These are phyloP conservation scores for Camponotus floridanus DNA, from an alignment of 1,140 invertebrate species.

Conservation along the genomic window DNA sequence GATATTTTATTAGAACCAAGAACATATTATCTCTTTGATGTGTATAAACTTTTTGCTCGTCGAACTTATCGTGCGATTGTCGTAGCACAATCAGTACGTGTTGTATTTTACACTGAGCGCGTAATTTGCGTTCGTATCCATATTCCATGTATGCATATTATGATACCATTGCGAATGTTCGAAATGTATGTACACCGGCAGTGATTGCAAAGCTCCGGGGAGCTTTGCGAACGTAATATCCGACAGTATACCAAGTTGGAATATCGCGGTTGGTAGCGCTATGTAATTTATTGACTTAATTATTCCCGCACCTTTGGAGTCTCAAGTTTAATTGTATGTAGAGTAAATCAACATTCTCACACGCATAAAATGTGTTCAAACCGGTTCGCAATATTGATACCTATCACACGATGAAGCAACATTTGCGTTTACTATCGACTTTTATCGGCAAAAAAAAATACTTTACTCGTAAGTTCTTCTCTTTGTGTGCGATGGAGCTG, in stretches of 20 bases:
- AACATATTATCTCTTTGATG: neutral
- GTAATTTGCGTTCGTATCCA: constrained; percentile 54
- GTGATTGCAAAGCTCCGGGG: constrained; percentile 61
- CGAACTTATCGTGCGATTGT: constrained; percentile 41
- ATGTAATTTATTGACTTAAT: constrained; percentile 64
- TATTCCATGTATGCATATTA: constrained; percentile 54
- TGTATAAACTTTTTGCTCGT: neutral
- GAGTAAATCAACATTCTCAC: constrained; percentile 36
- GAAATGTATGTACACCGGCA: constrained; percentile 50
- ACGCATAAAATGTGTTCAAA: neutral
- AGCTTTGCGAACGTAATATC: constrained; percentile 61
- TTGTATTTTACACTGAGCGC: constrained; percentile 33
- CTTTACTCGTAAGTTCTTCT: neutral
- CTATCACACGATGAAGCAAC: neutral
- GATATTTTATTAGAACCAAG: neutral
- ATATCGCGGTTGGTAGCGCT: constrained; percentile 33
- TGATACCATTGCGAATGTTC: constrained; percentile 47
- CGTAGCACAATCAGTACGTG: no score
- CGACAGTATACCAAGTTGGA: constrained; percentile 52
- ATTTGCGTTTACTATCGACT: neutral
- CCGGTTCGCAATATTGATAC: neutral
- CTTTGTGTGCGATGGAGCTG: neutral
- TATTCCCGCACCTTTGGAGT: constrained; percentile 52
- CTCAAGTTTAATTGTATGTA: constrained; percentile 51
- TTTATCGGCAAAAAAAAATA: neutral